A percentile compares a stretch with the other conserved stretches of the same genome.
Conservation (phyloP, 1,140 invertebrate genomes). For the Sinella curviseta region DNA sequence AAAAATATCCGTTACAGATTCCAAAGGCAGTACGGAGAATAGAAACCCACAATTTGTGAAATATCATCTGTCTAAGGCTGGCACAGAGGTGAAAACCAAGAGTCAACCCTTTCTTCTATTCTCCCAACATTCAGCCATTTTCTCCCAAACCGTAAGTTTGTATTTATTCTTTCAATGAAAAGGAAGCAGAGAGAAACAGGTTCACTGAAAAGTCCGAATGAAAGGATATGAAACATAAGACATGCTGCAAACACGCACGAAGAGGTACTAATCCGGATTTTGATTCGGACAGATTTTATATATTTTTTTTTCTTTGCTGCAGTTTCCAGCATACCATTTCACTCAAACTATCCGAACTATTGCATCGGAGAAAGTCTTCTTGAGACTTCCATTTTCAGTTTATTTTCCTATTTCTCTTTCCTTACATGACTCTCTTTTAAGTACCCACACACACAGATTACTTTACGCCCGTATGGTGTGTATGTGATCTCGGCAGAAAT, state of each 20-base stretch:
- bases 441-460: neutral
- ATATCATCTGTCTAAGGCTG: no score
- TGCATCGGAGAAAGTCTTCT: neutral
- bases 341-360: neutral
- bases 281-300: neutral
- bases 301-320: constrained; percentile 15
- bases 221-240: neutral
- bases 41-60: neutral
- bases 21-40: neutral
- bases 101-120: neutral
- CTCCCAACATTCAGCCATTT: no score
- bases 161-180: neutral
- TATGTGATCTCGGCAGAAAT: no score
- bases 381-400: neutral
- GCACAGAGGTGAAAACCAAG: neutral
- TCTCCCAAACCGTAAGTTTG: no score
- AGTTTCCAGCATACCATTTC: neutral
- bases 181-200: no score
- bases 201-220: no score
- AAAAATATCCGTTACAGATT: neutral
- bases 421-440: neutral
- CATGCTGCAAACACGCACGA: neutral
- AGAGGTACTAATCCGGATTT: constrained; percentile 18
- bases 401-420: neutral
- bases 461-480: no score